A percentile compares a stretch with the other conserved stretches of the same genome.
Conservation (phyloP, 2,797 vertebrate species). For the Potorous gilbertii region DNA sequence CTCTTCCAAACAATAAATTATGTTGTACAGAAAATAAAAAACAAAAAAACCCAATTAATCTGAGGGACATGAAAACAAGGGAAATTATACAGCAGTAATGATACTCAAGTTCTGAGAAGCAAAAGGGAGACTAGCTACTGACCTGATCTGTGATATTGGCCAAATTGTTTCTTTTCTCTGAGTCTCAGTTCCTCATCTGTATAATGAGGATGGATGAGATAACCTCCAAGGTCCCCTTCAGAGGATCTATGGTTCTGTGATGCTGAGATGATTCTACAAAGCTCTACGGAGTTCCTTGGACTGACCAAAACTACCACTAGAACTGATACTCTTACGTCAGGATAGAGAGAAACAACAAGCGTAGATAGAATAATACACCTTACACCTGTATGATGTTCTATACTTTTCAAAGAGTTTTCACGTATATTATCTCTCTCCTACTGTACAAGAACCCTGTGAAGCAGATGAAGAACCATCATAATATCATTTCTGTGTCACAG, state of each 20-base stretch:
- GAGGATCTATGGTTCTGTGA: no score
- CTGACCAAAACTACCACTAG: neutral
- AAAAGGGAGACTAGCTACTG: neutral
- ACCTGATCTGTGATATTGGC: neutral
- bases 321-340: neutral
- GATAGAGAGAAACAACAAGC: neutral
- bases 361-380: neutral
- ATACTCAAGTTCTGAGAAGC: neutral
- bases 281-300: no score
- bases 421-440: neutral
- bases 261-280: no score
- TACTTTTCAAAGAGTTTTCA: neutral
- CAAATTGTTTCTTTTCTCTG: no score
- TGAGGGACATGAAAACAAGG: constrained; percentile 14
- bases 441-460: neutral
- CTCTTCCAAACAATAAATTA: neutral
- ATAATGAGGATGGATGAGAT: no score
- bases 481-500: constrained; percentile 47
- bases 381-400: neutral
- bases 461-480: neutral
- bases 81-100: neutral
- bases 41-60: no score
- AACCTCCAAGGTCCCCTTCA: no score
- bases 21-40: neutral
- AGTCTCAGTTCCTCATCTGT: no score